Conservation (phyloP, 2,797 vertebrate genomes). For the Clamator glandarius region DNA sequence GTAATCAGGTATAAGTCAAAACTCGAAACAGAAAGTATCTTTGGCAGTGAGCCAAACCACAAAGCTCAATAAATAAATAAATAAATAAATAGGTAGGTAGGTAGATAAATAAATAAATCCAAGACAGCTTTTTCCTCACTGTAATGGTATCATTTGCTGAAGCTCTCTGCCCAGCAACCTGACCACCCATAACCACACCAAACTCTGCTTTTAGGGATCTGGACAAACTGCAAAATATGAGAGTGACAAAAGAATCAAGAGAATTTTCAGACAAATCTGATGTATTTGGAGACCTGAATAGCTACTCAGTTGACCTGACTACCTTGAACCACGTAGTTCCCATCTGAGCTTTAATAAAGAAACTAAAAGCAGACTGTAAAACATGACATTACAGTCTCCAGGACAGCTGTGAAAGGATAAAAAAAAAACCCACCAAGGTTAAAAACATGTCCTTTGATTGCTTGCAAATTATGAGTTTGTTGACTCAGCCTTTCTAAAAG, state of each 20-base stretch:
- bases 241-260: not conserved
- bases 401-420: not conserved
- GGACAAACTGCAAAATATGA: not conserved
- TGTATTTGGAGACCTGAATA: not conserved
- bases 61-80: not conserved
- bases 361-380: not conserved
- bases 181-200: not conserved
- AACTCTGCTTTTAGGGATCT: not conserved
- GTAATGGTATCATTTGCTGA: not conserved
- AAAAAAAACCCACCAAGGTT: slow-evolving; percentile 5
- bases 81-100: not conserved
- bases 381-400: not conserved
- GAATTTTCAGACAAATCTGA: not conserved
- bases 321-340: not conserved
- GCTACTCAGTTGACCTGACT: not conserved
- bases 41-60: not conserved
- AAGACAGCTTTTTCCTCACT: not conserved
- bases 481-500: slow-evolving; percentile 62
- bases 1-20: not conserved
- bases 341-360: not conserved
- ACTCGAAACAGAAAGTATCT: slow-evolving; percentile 23
- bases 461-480: not conserved
- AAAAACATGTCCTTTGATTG: not conserved
- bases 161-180: not conserved
- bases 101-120: not conserved